Evolutionary conservation across 2,797 vertebrate genomes (phyloP).

Genomic region (Xerus rutilus): DNA sequence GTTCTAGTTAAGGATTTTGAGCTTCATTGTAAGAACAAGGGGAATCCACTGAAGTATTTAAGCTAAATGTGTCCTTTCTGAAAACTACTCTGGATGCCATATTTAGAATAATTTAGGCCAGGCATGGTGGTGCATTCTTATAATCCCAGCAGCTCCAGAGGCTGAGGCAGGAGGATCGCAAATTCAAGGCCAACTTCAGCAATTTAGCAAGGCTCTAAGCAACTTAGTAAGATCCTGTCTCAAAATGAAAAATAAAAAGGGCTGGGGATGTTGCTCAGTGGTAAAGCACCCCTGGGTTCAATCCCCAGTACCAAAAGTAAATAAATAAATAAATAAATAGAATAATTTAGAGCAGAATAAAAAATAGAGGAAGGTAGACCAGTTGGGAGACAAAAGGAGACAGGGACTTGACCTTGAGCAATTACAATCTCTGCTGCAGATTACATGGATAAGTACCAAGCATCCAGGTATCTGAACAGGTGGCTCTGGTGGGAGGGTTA

Average conservation of each 20-base stretch:
- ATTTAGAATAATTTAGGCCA: not conserved
- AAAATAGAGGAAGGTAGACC: not conserved
- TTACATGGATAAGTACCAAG: not conserved
- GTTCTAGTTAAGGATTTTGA: not conserved
- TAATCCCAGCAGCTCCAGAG: too few species aligned
- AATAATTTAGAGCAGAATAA: not conserved
- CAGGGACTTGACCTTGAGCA: not conserved
- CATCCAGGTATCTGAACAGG: not conserved
- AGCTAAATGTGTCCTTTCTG: not conserved
- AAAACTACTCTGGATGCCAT: not conserved
- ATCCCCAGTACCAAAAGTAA: too few species aligned
- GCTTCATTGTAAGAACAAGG: not conserved
- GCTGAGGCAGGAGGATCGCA: too few species aligned
- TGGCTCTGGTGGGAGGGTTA: not conserved
- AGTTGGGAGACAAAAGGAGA: not conserved
- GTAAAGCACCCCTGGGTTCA: too few species aligned
- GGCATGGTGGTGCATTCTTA: not conserved
- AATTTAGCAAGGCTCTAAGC: too few species aligned
- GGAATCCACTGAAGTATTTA: constrained; percentile 10
- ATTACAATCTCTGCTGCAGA: not conserved
- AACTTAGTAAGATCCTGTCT: too few species aligned
- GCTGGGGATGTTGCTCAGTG: too few species aligned
- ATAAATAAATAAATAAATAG: too few species aligned
- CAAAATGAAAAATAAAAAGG: too few species aligned
- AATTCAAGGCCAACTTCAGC: too few species aligned